phyloP scores from a whole-genome alignment of 2,888 invertebrate species.

The Tenthredo notha region DNA sequence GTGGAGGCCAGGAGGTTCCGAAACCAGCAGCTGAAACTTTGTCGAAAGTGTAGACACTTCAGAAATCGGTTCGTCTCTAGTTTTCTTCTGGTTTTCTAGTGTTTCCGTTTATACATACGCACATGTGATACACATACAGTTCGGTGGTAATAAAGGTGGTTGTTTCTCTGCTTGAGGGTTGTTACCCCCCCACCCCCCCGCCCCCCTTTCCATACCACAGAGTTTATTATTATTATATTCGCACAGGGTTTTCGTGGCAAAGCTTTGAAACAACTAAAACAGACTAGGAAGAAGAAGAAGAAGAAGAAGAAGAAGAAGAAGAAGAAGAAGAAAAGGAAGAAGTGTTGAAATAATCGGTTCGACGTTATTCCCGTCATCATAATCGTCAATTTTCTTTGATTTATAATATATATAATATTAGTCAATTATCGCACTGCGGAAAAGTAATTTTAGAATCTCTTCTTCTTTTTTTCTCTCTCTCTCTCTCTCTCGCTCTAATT shows the following conservation, averaged over 20 bases:
- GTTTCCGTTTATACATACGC: not conserved
- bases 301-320: no score
- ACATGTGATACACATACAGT: no score
- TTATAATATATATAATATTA: not conserved
- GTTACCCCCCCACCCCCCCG: not conserved
- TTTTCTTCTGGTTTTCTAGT: not conserved
- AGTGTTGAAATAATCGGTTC: not conserved
- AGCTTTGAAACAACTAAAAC: slow-evolving; percentile 21
- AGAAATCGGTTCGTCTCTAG: slow-evolving; percentile 17
- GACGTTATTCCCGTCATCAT: not conserved
- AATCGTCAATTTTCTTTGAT: not conserved
- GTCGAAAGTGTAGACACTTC: slow-evolving; percentile 17
- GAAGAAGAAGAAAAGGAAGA: no score
- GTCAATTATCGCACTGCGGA: not conserved
- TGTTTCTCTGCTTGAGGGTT: slow-evolving; percentile 29
- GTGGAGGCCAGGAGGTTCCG: not conserved
- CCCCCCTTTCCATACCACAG: not conserved
- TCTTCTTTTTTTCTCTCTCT: not conserved
- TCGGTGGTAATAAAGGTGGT: not conserved
- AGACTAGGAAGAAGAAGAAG: no score
- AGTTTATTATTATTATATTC: not conserved
- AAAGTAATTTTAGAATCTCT: not conserved
- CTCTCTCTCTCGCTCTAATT: not conserved
- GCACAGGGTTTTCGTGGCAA: not conserved
- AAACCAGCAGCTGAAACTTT: not conserved